A percentile compares a stretch with the other conserved stretches of the same genome.
These are phyloP conservation scores for Parazoanthus atlanticus DNA, from an alignment of 92 coral and sea anemone genomes.

Conservation along the genomic window DNA sequence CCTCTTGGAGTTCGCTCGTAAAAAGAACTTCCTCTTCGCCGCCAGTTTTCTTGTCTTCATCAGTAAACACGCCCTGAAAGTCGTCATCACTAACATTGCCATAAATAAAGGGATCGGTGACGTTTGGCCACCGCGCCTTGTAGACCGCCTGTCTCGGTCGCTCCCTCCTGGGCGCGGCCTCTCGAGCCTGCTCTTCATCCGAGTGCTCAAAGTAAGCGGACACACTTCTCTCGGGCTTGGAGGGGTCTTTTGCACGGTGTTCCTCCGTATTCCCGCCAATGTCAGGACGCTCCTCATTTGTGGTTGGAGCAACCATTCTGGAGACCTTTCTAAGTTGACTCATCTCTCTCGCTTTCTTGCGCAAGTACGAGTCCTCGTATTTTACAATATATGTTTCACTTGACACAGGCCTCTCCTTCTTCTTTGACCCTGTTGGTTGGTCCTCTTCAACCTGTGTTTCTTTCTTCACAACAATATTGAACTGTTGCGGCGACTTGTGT, in stretches of 20 bases:
- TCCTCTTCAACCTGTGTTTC: neutral
- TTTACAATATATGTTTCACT: constrained; percentile 11
- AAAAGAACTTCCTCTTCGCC: neutral
- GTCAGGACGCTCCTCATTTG: neutral
- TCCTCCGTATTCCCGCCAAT: neutral
- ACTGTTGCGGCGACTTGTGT: neutral
- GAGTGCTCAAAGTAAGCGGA: constrained; percentile 19
- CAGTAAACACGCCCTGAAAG: neutral
- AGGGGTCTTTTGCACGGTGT: neutral
- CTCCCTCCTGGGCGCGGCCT: neutral
- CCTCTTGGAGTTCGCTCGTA: neutral
- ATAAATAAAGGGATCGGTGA: constrained; percentile 21
- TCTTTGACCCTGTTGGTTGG: neutral
- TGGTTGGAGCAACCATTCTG: neutral
- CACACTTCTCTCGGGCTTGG: constrained; percentile 3
- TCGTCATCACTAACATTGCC: constrained; percentile 12
- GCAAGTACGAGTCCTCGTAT: constrained; percentile 30
- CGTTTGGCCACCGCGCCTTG: constrained; percentile 15
- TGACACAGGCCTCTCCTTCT: constrained; percentile 1
- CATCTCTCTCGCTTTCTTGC: constrained; percentile 4
- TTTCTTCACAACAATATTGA: neutral
- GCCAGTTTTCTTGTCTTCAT: neutral
- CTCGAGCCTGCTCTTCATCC: neutral
- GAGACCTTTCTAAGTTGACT: neutral
- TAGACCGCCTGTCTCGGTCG: constrained; percentile 24